Percentiles rank a stretch among this genome's conserved stretches.
These are phyloP conservation scores for Drosophila nr. perissopoda DNA, from an alignment of 2,888 invertebrate genomes.

Conservation along the genomic window DNA sequence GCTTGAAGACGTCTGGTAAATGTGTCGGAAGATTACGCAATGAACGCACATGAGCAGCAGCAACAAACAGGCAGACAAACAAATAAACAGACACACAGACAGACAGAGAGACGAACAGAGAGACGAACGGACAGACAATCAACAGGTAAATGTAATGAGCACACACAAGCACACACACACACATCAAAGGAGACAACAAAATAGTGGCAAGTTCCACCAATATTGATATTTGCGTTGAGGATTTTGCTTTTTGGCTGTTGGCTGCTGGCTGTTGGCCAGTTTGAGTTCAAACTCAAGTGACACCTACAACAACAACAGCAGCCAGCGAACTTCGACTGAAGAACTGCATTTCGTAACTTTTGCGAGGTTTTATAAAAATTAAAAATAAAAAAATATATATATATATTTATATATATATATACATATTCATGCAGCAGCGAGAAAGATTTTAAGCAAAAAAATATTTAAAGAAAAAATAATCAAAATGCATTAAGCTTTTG, in stretches of 20 bases:
- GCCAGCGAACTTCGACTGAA: slow-evolving; percentile 8
- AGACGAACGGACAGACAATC: slow-evolving; percentile 3
- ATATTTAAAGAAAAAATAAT: slow-evolving; percentile 44
- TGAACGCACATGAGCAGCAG: slow-evolving; percentile 73
- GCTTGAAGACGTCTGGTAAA: slow-evolving; percentile 76
- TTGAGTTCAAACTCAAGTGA: slow-evolving; percentile 25
- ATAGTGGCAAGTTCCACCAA: slow-evolving; percentile 54
- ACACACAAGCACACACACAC: slow-evolving; percentile 20
- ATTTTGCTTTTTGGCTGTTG: slow-evolving; percentile 31
- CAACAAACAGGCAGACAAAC: slow-evolving; percentile 10
- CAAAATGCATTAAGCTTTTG: slow-evolving; percentile 76
- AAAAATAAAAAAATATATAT: slow-evolving; percentile 35
- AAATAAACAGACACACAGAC: slow-evolving; percentile 5
- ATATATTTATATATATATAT: slow-evolving; percentile 5
- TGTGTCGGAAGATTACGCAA: slow-evolving; percentile 75
- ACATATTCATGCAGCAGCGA: not conserved
- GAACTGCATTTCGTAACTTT: slow-evolving; percentile 64
- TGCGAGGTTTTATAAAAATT: slow-evolving; percentile 7
- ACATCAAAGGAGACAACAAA: slow-evolving; percentile 1
- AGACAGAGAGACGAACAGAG: not conserved
- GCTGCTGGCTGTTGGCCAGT: slow-evolving; percentile 36
- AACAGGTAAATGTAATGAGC: slow-evolving; percentile 74
- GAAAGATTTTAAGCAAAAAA: slow-evolving; percentile 45
- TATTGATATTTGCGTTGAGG: slow-evolving; percentile 75
- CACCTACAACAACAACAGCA: slow-evolving; percentile 67